Evolutionary conservation across 2,113 vertebrate species (phyloP), one percentile per base, ranked within the genome.

Genomic region (Clarias batrachus): DNA sequence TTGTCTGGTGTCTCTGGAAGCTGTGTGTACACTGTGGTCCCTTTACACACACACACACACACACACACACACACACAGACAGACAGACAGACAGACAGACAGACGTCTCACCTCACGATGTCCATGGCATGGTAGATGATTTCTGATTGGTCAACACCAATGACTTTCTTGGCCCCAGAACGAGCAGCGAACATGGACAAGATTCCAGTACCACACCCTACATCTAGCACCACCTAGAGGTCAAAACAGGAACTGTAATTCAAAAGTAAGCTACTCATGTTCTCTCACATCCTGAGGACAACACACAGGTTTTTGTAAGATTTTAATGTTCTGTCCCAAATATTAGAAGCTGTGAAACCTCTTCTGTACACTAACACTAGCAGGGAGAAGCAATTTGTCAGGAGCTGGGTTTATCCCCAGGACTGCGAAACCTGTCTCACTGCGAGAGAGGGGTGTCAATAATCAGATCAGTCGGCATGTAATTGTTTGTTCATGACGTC

Each of bases 101-200:
- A 60, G n/a, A 60, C 9, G 1, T 62, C 93, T 93, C 92, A 99
- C 98, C 98, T 96, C 90, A 99, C 93, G 14, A 99, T 98, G 93
- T 99, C 97, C 96, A 99, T 98, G 77, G 98, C 97, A 89, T 99
- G 97, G 91, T 98, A 99, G 91, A 99, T 91, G 85, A 99, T 98
- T 89, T 97, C 97, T 27, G 98, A 99, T 33, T 99, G 98, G 93
- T 99, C 98, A 0, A 99, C 97, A 48, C 94, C 97, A 70, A 99
- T 94, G 73, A 99, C 97, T 74, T 93, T 95, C 92, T 93, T 97
- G 1, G 98, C 98, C 0, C 98, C 98, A 0, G 96, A 95, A 93
- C 92, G 96, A 81, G 97, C 97, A 3, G 97, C 98, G 90, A 99
- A 99, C 97, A 99, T 96, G 41, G 97, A 98, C 2, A 99, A 96